These are phyloP conservation scores for Bombus consobrinus DNA, from an alignment of 1,140 invertebrate species.

Conservation along the genomic window DNA sequence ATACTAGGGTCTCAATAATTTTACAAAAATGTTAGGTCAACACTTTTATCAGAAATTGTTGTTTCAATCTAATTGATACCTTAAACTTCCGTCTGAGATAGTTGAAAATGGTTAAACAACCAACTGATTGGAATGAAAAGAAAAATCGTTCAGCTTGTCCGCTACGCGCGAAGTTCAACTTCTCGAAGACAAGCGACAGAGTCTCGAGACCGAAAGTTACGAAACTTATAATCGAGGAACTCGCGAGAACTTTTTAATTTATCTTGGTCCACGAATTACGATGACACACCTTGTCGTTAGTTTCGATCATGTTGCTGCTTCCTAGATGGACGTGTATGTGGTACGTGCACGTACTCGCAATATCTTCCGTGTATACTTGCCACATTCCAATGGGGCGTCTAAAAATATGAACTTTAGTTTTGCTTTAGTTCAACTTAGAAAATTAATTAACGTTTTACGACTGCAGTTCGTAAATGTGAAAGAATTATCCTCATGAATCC, in stretches of 20 bases:
- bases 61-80: too few relatives aligned
- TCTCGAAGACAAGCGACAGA: conserved; percentile 28
- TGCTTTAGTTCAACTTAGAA: neutral
- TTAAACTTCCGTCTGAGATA: neutral
- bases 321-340: neutral
- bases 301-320: conserved; percentile 54
- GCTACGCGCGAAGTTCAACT: conserved; percentile 38
- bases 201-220: conserved; percentile 43
- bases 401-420: too few relatives aligned
- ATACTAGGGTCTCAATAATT: too few relatives aligned
- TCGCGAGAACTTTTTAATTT: conserved; percentile 52
- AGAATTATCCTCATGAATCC: neutral
- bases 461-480: conserved; percentile 51
- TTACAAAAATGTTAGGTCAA: too few relatives aligned
- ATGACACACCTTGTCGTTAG: conserved; percentile 40
- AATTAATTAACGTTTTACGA: conserved; percentile 9
- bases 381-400: too few relatives aligned
- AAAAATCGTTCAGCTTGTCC: conserved; percentile 18
- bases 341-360: neutral
- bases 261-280: conserved; percentile 24
- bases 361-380: too few relatives aligned
- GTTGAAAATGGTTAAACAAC: neutral
- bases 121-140: neutral
- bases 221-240: conserved; percentile 64
- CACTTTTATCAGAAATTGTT: too few relatives aligned